phyloP scores from a whole-genome alignment of 2,888 invertebrate species.

The Polymixis lichenea region DNA sequence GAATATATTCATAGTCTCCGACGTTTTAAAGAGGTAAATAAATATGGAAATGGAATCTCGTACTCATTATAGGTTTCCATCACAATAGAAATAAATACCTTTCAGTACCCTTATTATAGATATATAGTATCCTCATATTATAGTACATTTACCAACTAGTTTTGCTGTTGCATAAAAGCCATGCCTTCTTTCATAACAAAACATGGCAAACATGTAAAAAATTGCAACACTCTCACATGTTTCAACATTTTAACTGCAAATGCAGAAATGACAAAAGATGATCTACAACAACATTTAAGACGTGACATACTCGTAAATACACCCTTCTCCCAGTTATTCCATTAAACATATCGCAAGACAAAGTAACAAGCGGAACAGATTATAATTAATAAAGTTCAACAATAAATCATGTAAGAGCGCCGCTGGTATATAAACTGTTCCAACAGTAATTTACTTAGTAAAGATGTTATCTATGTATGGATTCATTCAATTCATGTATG shows the following conservation, averaged over 20 bases:
- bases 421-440: slow-evolving; percentile 56
- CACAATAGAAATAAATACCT: neutral
- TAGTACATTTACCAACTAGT: no score
- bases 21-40: slow-evolving; percentile 14
- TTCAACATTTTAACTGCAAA: neutral
- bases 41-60: neutral
- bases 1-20: slow-evolving; percentile 8
- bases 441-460: slow-evolving; percentile 61
- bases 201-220: no score
- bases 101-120: no score
- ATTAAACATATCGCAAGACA: slow-evolving; percentile 71
- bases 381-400: slow-evolving; percentile 76
- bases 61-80: neutral
- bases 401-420: slow-evolving; percentile 70
- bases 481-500: slow-evolving; percentile 53
- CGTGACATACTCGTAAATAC: slow-evolving; percentile 19
- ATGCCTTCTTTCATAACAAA: neutral
- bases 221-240: neutral
- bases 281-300: neutral
- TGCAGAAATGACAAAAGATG: neutral
- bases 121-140: no score
- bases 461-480: slow-evolving; percentile 53
- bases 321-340: slow-evolving; percentile 47
- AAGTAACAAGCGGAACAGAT: slow-evolving; percentile 73
- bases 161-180: neutral